A percentile compares a stretch with the other conserved stretches of the same genome.
These are phyloP conservation scores for Grantiella picta DNA, from an alignment of 2,113 vertebrate genomes.

Conservation along the genomic window DNA sequence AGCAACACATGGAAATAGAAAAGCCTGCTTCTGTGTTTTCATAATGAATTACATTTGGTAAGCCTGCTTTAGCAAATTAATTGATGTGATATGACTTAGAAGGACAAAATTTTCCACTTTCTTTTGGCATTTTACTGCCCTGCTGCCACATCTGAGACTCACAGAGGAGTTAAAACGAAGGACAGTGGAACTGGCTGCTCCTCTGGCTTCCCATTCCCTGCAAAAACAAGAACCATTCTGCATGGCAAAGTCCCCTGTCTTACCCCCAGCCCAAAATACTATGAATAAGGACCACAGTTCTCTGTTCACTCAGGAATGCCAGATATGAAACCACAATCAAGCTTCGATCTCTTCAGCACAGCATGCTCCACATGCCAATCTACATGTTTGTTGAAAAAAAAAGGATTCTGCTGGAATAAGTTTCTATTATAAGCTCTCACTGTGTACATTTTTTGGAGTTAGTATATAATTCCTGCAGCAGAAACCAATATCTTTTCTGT, in stretches of 20 bases:
- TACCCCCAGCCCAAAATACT: not conserved
- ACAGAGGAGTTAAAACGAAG: not conserved
- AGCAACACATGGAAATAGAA: not conserved
- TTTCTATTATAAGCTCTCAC: constrained; percentile 57
- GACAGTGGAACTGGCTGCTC: not conserved
- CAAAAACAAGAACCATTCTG: not conserved
- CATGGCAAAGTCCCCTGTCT: not conserved
- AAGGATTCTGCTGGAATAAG: constrained; percentile 45
- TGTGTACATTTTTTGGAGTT: constrained; percentile 58
- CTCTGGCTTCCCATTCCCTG: not conserved
- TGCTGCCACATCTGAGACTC: not conserved
- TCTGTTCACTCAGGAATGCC: constrained; percentile 57
- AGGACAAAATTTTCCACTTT: not conserved
- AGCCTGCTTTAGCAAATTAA: not conserved
- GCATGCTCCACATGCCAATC: constrained; percentile 62
- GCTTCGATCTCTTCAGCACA: constrained; percentile 66
- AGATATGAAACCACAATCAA: constrained; percentile 72
- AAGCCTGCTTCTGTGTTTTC: not conserved
- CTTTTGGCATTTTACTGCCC: not conserved
- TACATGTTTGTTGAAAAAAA: constrained; percentile 59
- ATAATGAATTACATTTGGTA: constrained; percentile 1
- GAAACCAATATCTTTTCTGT: constrained; percentile 64
- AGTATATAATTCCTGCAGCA: constrained; percentile 58
- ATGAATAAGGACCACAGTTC: constrained; percentile 64
- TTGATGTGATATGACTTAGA: not conserved